Conservation (phyloP, 2,797 vertebrate species). For the Eleutherodactylus coqui region DNA sequence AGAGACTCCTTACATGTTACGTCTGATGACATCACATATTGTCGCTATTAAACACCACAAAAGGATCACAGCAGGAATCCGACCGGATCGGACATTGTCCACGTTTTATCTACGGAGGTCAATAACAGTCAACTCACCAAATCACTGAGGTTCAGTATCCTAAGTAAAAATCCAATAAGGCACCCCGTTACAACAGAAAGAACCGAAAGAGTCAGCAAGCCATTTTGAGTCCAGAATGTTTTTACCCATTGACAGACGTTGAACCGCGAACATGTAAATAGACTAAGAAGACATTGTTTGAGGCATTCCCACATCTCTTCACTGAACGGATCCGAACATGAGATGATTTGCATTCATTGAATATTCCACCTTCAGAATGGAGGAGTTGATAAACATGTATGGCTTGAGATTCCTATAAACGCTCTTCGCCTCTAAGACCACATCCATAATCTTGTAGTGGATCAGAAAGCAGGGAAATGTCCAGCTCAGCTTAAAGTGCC, state of each 20-base stretch:
- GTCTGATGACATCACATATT: too few relatives aligned
- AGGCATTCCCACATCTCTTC: conserved; percentile 67
- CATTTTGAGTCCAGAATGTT: conserved; percentile 77
- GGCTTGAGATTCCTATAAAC: not conserved
- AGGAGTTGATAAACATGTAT: not conserved
- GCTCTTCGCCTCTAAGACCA: not conserved
- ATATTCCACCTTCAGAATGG: not conserved
- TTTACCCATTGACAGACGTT: conserved; percentile 32
- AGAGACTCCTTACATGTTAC: too few relatives aligned
- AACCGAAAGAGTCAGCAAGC: conserved; percentile 83
- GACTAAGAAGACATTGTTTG: conserved; percentile 64
- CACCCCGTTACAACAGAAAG: conserved; percentile 82
- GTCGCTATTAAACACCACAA: too few relatives aligned
- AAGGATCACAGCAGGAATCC: not conserved
- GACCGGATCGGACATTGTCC: too few relatives aligned
- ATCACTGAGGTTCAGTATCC: conserved; percentile 79
- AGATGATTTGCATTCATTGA: not conserved
- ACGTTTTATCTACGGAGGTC: not conserved
- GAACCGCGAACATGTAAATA: fast-evolving
- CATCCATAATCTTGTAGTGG: conserved; percentile 11
- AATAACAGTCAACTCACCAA: conserved; percentile 77
- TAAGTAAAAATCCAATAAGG: conserved; percentile 82
- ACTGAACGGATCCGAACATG: not conserved
- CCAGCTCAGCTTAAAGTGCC: conserved; percentile 21
- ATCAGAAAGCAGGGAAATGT: not conserved